Base-by-base conservation (phyloP, 1,140 invertebrate genomes). In the Drosophila erecta region DNA sequence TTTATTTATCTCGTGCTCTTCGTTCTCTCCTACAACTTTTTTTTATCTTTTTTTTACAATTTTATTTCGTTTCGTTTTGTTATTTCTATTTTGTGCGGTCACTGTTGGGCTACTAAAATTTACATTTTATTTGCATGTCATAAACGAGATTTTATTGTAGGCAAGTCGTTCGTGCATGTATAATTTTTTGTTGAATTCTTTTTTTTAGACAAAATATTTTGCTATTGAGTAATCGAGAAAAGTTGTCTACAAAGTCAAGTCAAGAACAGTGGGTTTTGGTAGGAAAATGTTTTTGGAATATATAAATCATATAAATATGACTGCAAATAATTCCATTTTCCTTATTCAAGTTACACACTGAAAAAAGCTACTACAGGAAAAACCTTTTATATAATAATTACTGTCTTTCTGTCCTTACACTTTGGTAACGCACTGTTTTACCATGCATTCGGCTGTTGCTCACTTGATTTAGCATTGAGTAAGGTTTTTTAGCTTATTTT, bases 71-170 rank as follows among this genome's bases (percentile, higher is more conserved):
- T 54, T 57, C 40, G 44, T 57, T 57, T 69, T 60, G 38, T 69
- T 58, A n/a, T 53, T 54, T 38, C 50, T 70, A 49, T 60, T 64
- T 59, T 56, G 60, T 58, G 53, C 35, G 60, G 17, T 44, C 59
- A 61, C 24, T 62, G 58, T 47, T 58, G 50, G 38, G 44, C 40
- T 40, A 71, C 78, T 71, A 87, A 87, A 76, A 86, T 86, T 87
- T 71, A 81, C 81, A 86, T 86, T 86, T 86, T 87, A 86, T 86
- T 86, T 71, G 64, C 77, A 53, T 78, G 81, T 78, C 69, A 81
- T 70, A 76, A 80, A 80, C 70, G 75, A 46, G 53, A 62, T 55
- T 73, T 50, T 55, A 59, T 64, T 65, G 51, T 56, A 41, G 64
- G 64, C 50, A 38, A 73, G 60, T 73, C 43, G 27, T 33, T 56